Base-by-base conservation (phyloP, 2,797 vertebrate genomes). In the Staurois parvus region DNA sequence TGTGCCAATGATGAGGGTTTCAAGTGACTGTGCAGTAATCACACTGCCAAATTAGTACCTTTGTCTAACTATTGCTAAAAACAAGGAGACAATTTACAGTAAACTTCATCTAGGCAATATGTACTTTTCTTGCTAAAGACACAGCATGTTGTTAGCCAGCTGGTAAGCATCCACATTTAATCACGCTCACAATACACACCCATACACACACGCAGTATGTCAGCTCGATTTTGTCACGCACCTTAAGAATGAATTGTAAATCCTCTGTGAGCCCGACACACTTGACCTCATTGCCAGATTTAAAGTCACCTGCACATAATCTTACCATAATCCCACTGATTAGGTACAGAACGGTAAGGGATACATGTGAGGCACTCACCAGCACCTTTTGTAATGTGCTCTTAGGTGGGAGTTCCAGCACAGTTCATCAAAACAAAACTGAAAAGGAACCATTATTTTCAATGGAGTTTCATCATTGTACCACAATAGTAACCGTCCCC, bases 271-370 rank as follows among this genome's bases (percentile, higher is more conserved):
- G 59, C 74, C 37, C 15, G 45, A 56, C 56, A 83, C 28, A 75
- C 59, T 59, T 87, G 80, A 87, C 75, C 85, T 79, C 68, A 74
- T 37, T 74, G 42, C 19, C 85, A 86, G 74, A 29, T 78, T 73
- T 86, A 78, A 26, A 26, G 24, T 45, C 24, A 78, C 17, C 73
- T 77, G 17, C n/a, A 66, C 32, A 73, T 83, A 72, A 82, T 77
- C 85, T 42, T 67, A 24, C 13, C 2, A 15, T 86, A 82, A 83
- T 83, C 79, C 34, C 24, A 6, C 28, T 30, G 80, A 83, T 78
- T 86, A 86, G 48, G 34, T 64, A 82, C 17, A n/a, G 8, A 62
- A 77, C 29, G 52, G 78, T 74, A 80, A 84, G 56, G 24, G 32
- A 62, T 34, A 72, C 74, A 76, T 12, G 68, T 70, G 28, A 37